Base-by-base conservation (phyloP, 2,888 invertebrate genomes). In the Drosophila diplacantha region DNA sequence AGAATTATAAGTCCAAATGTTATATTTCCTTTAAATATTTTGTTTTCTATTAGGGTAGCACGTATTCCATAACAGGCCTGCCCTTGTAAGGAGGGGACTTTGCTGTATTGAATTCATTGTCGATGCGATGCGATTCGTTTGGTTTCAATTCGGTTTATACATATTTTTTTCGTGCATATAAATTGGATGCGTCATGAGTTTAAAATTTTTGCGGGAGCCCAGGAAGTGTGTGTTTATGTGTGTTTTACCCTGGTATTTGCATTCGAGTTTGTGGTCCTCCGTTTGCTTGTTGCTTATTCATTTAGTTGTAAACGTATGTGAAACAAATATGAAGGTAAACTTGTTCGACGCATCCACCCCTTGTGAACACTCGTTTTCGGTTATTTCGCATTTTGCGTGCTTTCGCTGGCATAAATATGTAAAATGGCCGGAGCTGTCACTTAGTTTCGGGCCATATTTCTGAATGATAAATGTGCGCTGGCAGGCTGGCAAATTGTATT, bases 171-270 rank as follows among this genome's bases (percentile, higher is more conserved):
- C 38, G 52, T 66, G 60, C 72, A 71, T 61, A 69, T 63, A 79
- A 72, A 71, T 75, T 81, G 75, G 38, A 58, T 57, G 67, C 61
- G 71, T 75, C 71, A 77, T 57, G 71, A 59, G 65, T 74, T 79
- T 59, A 55, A 69, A 75, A 76, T 73, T 72, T 44, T 54, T 61
- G 56, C 22, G 79, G 60, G 59, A 44, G 11, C 26, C 43, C 26
- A 18, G 24, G 11, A 12, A 20, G 1, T 44, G 29, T 31, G 18
- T 18, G 24, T 26, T 31, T 26, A 31, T 49, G 41, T 47, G 14
- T 41, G 11, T 41, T 49, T 43, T 32, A n/a, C 18, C 14, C 12
- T 54, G 31, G 41, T 32, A 60, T 63, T 63, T 63, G 53, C 62
- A 60, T 60, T 49, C n/a, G 41, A 35, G 51, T 61, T 70, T 71